phyloP scores from a whole-genome alignment of 1,140 invertebrate genomes.

The Probaryconus sp. region DNA sequence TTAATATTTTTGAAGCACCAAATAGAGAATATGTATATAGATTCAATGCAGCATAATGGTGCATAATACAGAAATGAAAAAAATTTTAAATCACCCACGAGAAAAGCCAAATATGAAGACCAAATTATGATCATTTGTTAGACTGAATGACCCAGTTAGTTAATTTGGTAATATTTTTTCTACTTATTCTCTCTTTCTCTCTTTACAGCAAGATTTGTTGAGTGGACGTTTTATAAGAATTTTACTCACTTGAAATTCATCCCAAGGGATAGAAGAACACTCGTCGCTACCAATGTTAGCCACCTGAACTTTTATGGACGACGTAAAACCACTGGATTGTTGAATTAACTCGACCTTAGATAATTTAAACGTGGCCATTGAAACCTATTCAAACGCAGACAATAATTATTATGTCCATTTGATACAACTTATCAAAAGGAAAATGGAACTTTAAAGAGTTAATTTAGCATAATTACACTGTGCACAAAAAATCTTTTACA shows the following conservation, averaged over 20 bases:
- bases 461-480: too few relatives aligned
- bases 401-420: too few relatives aligned
- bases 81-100: conserved; percentile 39
- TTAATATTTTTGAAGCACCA: conserved; percentile 11
- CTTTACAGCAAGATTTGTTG: too few relatives aligned
- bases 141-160: not conserved
- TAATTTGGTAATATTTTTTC: not conserved
- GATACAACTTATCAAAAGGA: too few relatives aligned
- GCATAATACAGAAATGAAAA: conserved; percentile 8
- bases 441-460: too few relatives aligned
- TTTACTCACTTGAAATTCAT: conserved; percentile 94
- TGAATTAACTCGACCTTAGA: conserved; percentile 90
- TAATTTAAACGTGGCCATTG: conserved; percentile 88
- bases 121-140: not conserved
- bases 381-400: too few relatives aligned
- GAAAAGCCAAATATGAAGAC: conserved; percentile 21
- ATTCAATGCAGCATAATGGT: conserved; percentile 9
- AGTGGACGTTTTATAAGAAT: too few relatives aligned
- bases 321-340: conserved; percentile 86
- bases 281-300: conserved; percentile 88
- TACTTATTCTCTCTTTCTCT: not conserved
- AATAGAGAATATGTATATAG: conserved; percentile 16
- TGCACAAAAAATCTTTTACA: not conserved
- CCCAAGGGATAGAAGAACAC: conserved; percentile 92
- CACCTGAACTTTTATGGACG: conserved; percentile 86